phyloP scores from a whole-genome alignment of 2,888 invertebrate genomes.

The Lapara coniferarum region DNA sequence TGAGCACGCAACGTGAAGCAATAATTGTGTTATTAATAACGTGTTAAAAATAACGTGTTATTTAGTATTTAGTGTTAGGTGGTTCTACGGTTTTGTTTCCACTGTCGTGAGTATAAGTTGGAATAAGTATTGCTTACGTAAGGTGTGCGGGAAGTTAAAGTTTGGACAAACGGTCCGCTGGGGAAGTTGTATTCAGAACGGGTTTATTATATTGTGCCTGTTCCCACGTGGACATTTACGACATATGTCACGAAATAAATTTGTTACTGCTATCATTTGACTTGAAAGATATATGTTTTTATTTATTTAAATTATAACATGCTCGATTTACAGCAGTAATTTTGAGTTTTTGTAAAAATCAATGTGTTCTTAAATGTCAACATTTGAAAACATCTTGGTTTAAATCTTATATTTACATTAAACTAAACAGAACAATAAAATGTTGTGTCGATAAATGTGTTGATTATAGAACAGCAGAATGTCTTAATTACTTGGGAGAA shows the following conservation, averaged over 20 bases:
- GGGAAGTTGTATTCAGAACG: neutral
- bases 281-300: too few relatives aligned
- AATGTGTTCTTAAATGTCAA: too few relatives aligned
- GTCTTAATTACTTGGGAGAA: neutral
- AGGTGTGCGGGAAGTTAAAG: conserved; percentile 58
- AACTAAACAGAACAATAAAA: neutral
- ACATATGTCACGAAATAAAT: neutral
- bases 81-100: conserved; percentile 58
- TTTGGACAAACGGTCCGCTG: conserved; percentile 33
- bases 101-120: conserved; percentile 67
- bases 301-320: too few relatives aligned
- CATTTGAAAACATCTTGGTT: neutral
- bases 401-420: neutral
- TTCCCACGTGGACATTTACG: neutral
- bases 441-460: neutral
- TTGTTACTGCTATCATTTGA: too few relatives aligned
- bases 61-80: conserved; percentile 64
- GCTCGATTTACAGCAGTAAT: too few relatives aligned
- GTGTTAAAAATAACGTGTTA: conserved; percentile 56
- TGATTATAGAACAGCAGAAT: conserved; percentile 3
- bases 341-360: too few relatives aligned
- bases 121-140: conserved; percentile 75
- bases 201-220: conserved; percentile 19
- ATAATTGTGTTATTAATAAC: conserved; percentile 48
- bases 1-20: conserved; percentile 63